Base-by-base conservation (phyloP, 2,797 vertebrate species). In the Phalanger gymnotis region DNA sequence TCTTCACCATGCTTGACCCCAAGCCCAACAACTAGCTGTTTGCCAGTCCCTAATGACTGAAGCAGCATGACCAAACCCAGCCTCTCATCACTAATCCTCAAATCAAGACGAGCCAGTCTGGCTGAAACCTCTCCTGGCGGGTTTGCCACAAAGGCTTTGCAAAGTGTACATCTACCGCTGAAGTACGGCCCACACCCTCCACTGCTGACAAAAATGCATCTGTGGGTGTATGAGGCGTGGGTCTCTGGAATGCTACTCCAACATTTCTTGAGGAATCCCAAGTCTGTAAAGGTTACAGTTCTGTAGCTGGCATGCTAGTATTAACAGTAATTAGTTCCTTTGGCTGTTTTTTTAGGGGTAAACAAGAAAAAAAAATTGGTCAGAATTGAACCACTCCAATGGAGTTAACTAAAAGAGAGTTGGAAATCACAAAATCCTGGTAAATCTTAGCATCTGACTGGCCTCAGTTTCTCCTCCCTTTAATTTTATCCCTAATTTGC, bases 231-330 rank as follows among this genome's bases (percentile, higher is more conserved):
- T 95, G 90, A 87, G 31, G 90, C 19, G 2, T 96, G 93, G 96
- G 95, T 96, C 95, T 97, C 97, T 93, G 95, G 97, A 96, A 98
- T 96, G 95, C 93, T 90, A 55, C 93, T 92, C n/a, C 93, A 55
- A 87, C 56, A 81, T 92, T 97, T 96, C 96, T 96, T 19, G 5
- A 95, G 93, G 96, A 97, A 96, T 95, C 93, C 90, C 57, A 94
- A 96, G 93, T 92, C 94, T 96, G 92, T 95, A 96, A 97, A 97
- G 90, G 57, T 93, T 96, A 95, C 92, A 81, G 81, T 95, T 96
- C 92, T 93, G 53, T 93, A 95, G 34, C 93, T 94, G 91, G 90
- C 94, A 91, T 61, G 51, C 91, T 91, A 12, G 47, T 95, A 54
- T 73, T 96, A 93, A 22, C 40, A 93, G 25, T 94, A n/a, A 90